phyloP scores from a whole-genome alignment of 2,888 invertebrate species.

The Sceliomorpha sp. region DNA sequence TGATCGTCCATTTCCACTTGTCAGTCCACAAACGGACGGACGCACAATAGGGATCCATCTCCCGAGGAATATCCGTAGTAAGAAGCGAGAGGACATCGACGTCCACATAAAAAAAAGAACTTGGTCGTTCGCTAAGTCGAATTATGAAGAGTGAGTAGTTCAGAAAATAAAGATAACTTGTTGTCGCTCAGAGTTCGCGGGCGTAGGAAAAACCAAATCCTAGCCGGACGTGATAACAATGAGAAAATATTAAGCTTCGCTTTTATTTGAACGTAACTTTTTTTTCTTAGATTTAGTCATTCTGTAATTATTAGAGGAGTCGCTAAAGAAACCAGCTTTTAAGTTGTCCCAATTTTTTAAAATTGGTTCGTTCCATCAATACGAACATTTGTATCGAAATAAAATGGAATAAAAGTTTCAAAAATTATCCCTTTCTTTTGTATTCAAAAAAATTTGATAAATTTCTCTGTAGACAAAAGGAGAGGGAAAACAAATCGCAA shows the following conservation, averaged over 20 bases:
- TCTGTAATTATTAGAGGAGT: no score
- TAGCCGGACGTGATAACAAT: slow-evolving; percentile 2
- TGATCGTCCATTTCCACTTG: slow-evolving; percentile 75
- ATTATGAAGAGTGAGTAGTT: slow-evolving; percentile 65
- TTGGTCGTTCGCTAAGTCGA: slow-evolving; percentile 64
- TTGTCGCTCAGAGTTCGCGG: slow-evolving; percentile 47
- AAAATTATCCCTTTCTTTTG: no score
- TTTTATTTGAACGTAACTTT: no score
- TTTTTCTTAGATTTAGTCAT: no score
- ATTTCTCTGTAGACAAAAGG: no score
- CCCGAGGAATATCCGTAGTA: slow-evolving; percentile 59
- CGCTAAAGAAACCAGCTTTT: no score
- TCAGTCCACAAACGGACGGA: slow-evolving; percentile 65
- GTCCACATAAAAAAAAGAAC: slow-evolving; percentile 58
- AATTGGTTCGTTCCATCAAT: no score
- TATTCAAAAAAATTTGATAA: no score
- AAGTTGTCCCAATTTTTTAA: no score
- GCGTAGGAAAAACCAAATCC: slow-evolving; percentile 29
- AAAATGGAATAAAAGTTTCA: no score
- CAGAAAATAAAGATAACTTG: slow-evolving; percentile 64
- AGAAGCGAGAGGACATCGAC: slow-evolving; percentile 56
- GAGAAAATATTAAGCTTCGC: no score
- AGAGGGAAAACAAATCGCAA: slow-evolving; percentile 10
- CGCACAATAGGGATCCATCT: slow-evolving; percentile 67
- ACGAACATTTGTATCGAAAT: no score